Evolutionary conservation across 1,140 invertebrate species (phyloP).

Genomic region (Eurosta solidaginis): DNA sequence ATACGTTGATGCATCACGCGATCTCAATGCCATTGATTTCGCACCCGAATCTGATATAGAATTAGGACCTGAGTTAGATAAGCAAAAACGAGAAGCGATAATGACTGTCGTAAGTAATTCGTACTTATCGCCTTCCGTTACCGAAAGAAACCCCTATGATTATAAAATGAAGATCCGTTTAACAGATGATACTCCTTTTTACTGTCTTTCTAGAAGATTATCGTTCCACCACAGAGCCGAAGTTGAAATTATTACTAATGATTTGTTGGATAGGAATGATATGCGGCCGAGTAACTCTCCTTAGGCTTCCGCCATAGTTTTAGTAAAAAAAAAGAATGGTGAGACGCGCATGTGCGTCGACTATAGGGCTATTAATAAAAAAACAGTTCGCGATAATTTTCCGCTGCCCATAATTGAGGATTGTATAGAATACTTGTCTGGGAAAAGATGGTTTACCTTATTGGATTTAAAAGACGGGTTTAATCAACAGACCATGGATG

Average conservation of each 20-base stretch:
- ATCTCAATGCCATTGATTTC: background rate
- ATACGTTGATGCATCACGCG: background rate
- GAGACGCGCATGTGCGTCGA: conserved; percentile 32
- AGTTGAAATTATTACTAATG: conserved; percentile 44
- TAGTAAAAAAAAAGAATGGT: conserved; percentile 37
- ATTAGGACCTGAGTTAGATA: background rate
- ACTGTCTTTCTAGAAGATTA: conserved; percentile 38
- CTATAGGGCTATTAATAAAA: no score
- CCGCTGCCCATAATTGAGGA: conserved; percentile 38
- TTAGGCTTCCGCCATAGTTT: conserved; percentile 35
- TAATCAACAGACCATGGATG: conserved; percentile 32
- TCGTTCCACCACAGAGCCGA: conserved; percentile 40
- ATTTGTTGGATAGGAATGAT: conserved; percentile 36
- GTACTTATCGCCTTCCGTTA: background rate
- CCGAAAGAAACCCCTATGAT: background rate
- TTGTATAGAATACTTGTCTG: conserved; percentile 26
- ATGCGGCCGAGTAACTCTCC: conserved; percentile 39
- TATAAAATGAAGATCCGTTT: conserved; percentile 32
- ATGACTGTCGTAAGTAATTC: background rate
- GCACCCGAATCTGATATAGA: background rate
- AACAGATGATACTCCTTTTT: conserved; percentile 28
- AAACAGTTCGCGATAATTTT: no score
- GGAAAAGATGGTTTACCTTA: conserved; percentile 32
- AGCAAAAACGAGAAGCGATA: background rate
- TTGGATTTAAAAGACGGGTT: no score